A percentile compares a stretch with the other conserved stretches of the same genome.
Conservation (phyloP, 2,888 invertebrate genomes). For the Thymelicus lineola region DNA sequence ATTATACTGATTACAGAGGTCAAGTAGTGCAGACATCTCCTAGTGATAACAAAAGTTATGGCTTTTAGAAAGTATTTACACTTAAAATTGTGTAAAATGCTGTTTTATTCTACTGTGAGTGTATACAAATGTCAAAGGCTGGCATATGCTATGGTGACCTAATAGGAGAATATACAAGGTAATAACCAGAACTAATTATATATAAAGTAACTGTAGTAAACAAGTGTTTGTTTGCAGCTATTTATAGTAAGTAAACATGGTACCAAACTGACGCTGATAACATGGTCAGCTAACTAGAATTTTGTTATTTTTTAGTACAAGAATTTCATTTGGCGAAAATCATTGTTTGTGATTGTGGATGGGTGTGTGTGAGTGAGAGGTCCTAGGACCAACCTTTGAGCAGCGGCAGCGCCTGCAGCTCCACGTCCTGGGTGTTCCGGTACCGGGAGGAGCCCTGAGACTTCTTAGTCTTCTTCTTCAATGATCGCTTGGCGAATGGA, state of each 20-base stretch:
- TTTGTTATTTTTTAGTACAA: neutral
- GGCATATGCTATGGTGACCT: neutral
- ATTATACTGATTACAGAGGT: constrained; percentile 7
- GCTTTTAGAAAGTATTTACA: constrained; percentile 9
- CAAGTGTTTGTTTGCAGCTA: no score
- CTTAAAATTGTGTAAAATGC: neutral
- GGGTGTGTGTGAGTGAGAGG: neutral
- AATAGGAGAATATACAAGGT: constrained; percentile 2
- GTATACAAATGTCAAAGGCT: neutral
- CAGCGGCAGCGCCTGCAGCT: constrained; percentile 97
- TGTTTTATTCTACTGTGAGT: neutral
- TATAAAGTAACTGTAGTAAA: no score
- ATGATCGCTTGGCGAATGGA: constrained; percentile 98
- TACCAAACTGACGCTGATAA: neutral
- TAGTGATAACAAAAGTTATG: neutral
- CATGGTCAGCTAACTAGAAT: neutral
- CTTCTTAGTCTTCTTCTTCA: constrained; percentile 99
- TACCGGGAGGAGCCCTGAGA: constrained; percentile 99
- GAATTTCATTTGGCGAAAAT: neutral
- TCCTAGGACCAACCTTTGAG: constrained; percentile 93
- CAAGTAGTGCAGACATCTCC: neutral
- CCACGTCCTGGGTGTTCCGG: constrained; percentile 98
- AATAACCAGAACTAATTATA: neutral
- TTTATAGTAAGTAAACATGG: no score
- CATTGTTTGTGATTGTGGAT: neutral